These are phyloP conservation scores for Boleophthalmus pectinirostris DNA, from an alignment of 2,113 vertebrate species.

Conservation along the genomic window DNA sequence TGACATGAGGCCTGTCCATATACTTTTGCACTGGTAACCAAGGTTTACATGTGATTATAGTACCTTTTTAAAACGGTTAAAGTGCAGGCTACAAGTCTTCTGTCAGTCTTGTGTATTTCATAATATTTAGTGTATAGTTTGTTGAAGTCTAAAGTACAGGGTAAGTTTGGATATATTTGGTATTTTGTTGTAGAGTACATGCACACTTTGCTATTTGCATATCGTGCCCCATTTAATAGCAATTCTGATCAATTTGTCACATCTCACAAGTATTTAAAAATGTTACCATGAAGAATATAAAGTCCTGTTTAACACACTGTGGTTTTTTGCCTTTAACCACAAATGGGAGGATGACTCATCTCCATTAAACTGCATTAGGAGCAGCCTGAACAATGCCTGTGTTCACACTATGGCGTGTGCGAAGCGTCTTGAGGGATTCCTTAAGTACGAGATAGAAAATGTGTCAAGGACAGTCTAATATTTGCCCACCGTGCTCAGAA, in stretches of 20 bases:
- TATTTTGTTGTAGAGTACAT: not conserved
- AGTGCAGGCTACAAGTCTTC: no score
- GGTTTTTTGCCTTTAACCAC: not conserved
- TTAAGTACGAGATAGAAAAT: constrained; percentile 3
- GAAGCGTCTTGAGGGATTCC: not conserved
- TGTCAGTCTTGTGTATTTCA: not conserved
- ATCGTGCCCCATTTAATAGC: not conserved
- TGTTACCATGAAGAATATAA: not conserved
- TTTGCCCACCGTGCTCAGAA: not conserved
- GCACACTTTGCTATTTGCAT: not conserved
- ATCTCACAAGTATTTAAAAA: no score
- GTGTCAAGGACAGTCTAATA: constrained; percentile 11
- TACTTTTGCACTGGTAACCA: no score
- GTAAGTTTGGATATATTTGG: not conserved
- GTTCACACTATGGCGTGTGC: not conserved
- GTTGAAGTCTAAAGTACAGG: no score
- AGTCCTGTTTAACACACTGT: not conserved
- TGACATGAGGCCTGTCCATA: no score
- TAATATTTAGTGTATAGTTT: no score
- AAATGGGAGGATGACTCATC: not conserved
- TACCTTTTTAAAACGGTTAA: no score
- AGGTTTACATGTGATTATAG: no score
- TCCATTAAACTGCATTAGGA: not conserved
- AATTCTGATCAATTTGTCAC: no score
- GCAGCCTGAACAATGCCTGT: not conserved